Percentiles rank a stretch among this genome's conserved stretches.
Conservation (phyloP, 2,113 vertebrate genomes). For the Alethe diademata region DNA sequence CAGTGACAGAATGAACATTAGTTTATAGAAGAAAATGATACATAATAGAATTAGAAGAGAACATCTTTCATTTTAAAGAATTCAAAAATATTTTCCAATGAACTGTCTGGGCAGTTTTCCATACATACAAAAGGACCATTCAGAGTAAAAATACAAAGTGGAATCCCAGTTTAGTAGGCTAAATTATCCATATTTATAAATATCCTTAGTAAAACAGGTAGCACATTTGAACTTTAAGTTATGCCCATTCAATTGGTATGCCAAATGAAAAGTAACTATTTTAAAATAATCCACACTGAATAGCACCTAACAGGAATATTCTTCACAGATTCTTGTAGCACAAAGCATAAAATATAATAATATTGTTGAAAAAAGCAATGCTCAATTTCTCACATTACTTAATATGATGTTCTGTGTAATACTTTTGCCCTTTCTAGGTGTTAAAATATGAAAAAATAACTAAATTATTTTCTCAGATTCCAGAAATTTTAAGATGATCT, state of each 20-base stretch:
- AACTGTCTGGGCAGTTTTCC: not conserved
- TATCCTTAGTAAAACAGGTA: not conserved
- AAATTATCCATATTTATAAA: not conserved
- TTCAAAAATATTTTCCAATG: not conserved
- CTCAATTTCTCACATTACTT: not conserved
- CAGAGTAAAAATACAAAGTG: not conserved
- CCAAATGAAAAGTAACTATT: not conserved
- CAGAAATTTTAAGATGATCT: not conserved
- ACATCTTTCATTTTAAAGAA: not conserved
- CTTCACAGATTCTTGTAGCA: not conserved
- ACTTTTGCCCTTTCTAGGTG: not conserved
- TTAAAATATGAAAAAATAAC: not conserved
- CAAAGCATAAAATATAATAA: not conserved
- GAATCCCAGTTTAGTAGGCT: not conserved
- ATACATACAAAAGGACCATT: not conserved
- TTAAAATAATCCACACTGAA: not conserved
- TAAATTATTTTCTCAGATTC: not conserved
- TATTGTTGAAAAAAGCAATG: not conserved
- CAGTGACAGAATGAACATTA: not conserved
- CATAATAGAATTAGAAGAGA: not conserved
- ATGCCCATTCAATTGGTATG: not conserved
- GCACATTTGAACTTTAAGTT: not conserved
- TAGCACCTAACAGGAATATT: not conserved
- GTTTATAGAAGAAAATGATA: not conserved
- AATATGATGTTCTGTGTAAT: not conserved